Base-by-base conservation (phyloP, 2,797 vertebrate genomes). In the Arctocebus calabarensis region DNA sequence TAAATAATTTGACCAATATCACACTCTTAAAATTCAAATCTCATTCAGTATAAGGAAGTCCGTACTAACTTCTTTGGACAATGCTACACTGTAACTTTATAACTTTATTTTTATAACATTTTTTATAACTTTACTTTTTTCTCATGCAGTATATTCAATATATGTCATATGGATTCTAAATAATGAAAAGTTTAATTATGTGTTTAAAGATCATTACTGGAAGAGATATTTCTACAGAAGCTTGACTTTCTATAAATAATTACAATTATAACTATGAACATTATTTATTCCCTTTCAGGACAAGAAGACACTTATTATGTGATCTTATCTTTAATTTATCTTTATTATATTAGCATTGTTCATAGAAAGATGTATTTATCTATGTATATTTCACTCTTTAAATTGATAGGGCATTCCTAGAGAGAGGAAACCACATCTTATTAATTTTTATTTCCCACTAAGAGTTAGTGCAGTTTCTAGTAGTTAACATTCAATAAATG, bases 121-220 rank as follows among this genome's bases (percentile, higher is more conserved):
- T 82, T 94, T 81, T 70, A 85, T 37, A 91, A 20, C 1, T 83
- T 55, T 66, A 17, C 17, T 32, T 48, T 81, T 92, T 45, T 86
- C 17, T 57, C 29, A 70, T 71, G 22, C 17, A 81, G 6, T 84
- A 40, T 93, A 95, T 87, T 94, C 86, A 91, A 83, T 40, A 74
- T 68, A 45, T 79, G 32, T 74, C 8, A 92, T 59, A 91, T 68
- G 23, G 14, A 81, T 75, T 91, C 48, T 84, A 89, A 90, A 82
- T 68, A 84, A 81, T 94, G n/a, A 61, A 94, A 71, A 78, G 20
- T 88, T 97, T 90, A 88, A 87, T 94, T 91, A 52, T 74, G 13
- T 94, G 34, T 32, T 94, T 94, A 84, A 92, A 92, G 61, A 68
- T 90, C 22, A 68, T 90, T 84, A 93, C 43, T 25, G 1, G 34